Conservation (phyloP, 2,888 invertebrate genomes). For the Lucinisca nassula region DNA sequence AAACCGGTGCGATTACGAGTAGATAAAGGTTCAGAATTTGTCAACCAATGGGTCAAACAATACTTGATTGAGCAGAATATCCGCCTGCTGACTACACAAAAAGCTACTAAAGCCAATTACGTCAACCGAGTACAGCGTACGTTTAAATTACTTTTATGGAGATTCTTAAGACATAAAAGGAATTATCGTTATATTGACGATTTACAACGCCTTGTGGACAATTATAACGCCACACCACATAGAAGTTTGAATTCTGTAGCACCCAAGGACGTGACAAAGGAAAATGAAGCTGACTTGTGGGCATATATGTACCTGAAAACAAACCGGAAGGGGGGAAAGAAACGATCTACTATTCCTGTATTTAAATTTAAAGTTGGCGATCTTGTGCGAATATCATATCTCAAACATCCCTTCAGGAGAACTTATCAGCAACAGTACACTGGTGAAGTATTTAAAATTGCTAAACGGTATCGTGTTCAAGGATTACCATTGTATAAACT, state of each 20-base stretch:
- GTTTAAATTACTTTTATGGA: not conserved
- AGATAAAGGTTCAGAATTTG: too few relatives aligned
- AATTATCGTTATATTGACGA: constrained; percentile 34
- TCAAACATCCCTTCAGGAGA: constrained; percentile 2
- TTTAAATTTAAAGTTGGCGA: constrained; percentile 8
- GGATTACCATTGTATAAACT: not conserved
- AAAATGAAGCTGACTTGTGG: constrained; percentile 28
- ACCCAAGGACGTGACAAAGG: not conserved
- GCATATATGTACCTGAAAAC: not conserved
- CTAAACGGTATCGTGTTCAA: not conserved
- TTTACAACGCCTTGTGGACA: too few relatives aligned
- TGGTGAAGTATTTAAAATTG: constrained; percentile 8
- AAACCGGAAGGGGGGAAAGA: not conserved
- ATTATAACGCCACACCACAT: too few relatives aligned
- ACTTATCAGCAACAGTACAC: constrained; percentile 10
- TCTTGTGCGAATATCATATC: not conserved
- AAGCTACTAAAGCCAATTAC: constrained; percentile 14
- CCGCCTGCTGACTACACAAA: constrained; percentile 8
- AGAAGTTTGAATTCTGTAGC: too few relatives aligned
- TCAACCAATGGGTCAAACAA: constrained; percentile 20
- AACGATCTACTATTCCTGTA: not conserved
- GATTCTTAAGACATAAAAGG: constrained; percentile 17
- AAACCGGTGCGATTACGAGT: too few relatives aligned
- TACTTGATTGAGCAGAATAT: constrained; percentile 7
- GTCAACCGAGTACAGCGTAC: constrained; percentile 12